These are phyloP conservation scores for Pollenia griseotomentosa DNA, from an alignment of 2,888 invertebrate species.

Conservation along the genomic window DNA sequence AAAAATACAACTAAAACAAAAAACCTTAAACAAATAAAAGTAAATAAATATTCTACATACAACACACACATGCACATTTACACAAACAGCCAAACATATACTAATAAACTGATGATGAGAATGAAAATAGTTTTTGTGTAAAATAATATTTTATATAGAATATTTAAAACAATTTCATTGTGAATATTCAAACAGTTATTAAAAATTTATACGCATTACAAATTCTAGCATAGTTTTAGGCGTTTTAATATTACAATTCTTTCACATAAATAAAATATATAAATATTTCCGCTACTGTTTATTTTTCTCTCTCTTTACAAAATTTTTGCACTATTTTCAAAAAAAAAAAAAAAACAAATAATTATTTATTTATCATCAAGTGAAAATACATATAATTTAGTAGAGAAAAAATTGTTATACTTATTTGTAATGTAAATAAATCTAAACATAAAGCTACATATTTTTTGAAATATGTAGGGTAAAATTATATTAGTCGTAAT, in stretches of 20 bases:
- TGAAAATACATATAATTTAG: conserved; percentile 27
- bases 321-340: not conserved
- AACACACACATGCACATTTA: not conserved
- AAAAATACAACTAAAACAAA: conserved; percentile 43
- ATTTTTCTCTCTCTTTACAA: not conserved
- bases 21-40: conserved; percentile 39
- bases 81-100: not conserved
- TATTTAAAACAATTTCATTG: conserved; percentile 60
- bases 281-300: conserved; percentile 38
- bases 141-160: conserved; percentile 33
- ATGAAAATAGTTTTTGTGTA: conserved; percentile 5
- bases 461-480: not conserved
- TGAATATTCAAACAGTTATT: conserved; percentile 43
- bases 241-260: conserved; percentile 52
- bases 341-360: not conserved
- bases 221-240: conserved; percentile 67
- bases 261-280: conserved; percentile 42
- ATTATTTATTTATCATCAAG: conserved; percentile 40
- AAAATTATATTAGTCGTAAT: conserved; percentile 6
- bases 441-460: not conserved
- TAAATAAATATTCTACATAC: conserved; percentile 18
- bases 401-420: not conserved
- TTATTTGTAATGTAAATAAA: not conserved
- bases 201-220: conserved; percentile 59
- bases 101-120: conserved; percentile 13